These are phyloP conservation scores for Sus scrofa DNA, from an alignment of 2,113 vertebrate species.

Conservation along the genomic window T2T-Sscrofa CM000820.6:23684501-23685000, in stretches of 20 bases:
- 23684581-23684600: conserved; percentile 13
- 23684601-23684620: neutral
- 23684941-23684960: neutral
- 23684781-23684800: conserved; percentile 22
- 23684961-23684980: neutral
- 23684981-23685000: neutral
- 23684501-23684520: neutral
- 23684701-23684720: neutral
- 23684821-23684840: conserved; percentile 39
- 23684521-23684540: neutral
- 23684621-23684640: neutral
- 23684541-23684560: neutral
- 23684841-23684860: neutral
- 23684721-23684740: neutral
- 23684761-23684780: conserved; percentile 12
- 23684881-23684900: neutral
- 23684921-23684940: neutral
- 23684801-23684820: neutral
- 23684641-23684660: conserved; percentile 32
- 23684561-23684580: neutral
- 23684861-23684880: neutral
- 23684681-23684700: conserved; percentile 30
- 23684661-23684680: neutral
- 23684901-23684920: neutral
- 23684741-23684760: conserved; percentile 11